Percentiles rank a stretch among this genome's conserved stretches.
Conservation (phyloP, 2,888 invertebrate genomes). For the Lysandra coridon region DNA sequence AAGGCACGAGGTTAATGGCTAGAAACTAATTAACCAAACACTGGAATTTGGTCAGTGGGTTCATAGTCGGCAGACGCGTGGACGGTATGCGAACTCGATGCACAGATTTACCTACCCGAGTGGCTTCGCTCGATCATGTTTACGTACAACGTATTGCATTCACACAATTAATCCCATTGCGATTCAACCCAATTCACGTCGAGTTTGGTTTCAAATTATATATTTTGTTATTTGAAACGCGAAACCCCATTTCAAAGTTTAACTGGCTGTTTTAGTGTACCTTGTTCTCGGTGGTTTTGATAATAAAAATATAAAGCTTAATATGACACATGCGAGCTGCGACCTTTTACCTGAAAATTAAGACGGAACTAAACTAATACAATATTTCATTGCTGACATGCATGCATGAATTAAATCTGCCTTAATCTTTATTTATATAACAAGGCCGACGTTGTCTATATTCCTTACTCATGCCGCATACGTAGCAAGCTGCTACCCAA, state of each 20-base stretch:
- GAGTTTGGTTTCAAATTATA: neutral
- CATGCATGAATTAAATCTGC: too few species aligned
- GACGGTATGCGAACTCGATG: conserved; percentile 11
- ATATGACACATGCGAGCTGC: neutral
- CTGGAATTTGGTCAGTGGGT: neutral
- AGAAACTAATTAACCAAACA: neutral
- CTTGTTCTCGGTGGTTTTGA: neutral
- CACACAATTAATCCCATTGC: conserved; percentile 33
- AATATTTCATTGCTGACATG: too few species aligned
- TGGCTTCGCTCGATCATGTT: conserved; percentile 29
- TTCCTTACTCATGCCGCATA: neutral
- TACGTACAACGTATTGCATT: conserved; percentile 30
- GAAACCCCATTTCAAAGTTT: neutral
- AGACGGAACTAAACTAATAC: too few species aligned
- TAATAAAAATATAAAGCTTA: neutral
- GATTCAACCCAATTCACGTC: conserved; percentile 36
- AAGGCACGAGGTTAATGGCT: neutral
- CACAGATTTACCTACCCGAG: conserved; percentile 9
- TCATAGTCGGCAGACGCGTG: conserved; percentile 11
- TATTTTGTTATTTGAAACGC: neutral
- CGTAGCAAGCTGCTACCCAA: neutral
- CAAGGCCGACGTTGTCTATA: neutral
- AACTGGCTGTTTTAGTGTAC: neutral
- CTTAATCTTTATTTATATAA: too few species aligned
- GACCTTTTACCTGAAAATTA: neutral